Evolutionary conservation across 1,140 invertebrate genomes (phyloP), one percentile per base, ranked within the genome.

Genomic region (Antheraea pernyi): DNA sequence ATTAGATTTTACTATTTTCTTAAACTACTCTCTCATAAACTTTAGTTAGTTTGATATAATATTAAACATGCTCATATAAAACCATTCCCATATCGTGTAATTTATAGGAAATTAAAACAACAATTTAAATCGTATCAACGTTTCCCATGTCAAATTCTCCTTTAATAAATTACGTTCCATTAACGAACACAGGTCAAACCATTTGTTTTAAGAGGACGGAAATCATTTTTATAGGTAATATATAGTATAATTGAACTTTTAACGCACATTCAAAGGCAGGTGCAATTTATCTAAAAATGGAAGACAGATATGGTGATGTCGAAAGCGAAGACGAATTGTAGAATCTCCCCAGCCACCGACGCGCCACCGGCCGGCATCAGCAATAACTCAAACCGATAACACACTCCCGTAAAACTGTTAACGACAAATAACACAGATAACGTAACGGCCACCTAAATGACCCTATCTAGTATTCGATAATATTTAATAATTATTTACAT

Each of bases 401-500:
- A 74, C 77, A 66, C 72, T 73, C 81, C 80, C 75, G 76, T 80
- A 67, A 79, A 85, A 86, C 81, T 85, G 87, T 87, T 83, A 87
- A 84, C 86, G 85, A 91, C 89, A 89, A 91, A 91, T 89, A 89
- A 87, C 84, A 65, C 59, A 86, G 89, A 91, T 91, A 91, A 86
- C 80, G 71, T 78, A 83, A 88, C 83, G 85, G 82, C 77, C 86
- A 83, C 82, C 86, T 89, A 88, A 89, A 88, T 84, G 87, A 86
- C 80, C 84, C 83, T 88, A 88, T 89, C 89, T 83, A 78, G 75
- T 81, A 77, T 84, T 83, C 78, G 85, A 89, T 89, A 91, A 88
- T 91, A 88, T 91, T 89, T 89, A 89, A 91, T 91, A 91, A 91
- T 89, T 89, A 91, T 84, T 81, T 78, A 81, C 78, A 82, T 82